phyloP scores from a whole-genome alignment of 2,797 vertebrate genomes.

The Hippocampus kuda region DNA sequence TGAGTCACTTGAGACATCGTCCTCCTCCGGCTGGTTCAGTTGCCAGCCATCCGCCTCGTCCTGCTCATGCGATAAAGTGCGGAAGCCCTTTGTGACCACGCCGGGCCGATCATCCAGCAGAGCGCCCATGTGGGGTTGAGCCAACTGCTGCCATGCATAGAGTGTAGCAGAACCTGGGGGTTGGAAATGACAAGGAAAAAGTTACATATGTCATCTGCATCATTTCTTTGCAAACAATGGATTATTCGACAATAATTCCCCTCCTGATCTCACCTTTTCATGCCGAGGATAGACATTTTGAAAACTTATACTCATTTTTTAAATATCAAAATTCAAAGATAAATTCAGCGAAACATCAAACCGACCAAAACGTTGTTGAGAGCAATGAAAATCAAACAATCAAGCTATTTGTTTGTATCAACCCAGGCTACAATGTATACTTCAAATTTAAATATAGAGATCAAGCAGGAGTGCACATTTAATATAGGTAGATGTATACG shows the following conservation, averaged over 20 bases:
- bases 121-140: conserved; percentile 91
- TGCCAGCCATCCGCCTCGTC: conserved; percentile 56
- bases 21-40: conserved; percentile 88
- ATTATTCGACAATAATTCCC: background rate
- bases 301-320: background rate
- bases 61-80: conserved; percentile 64
- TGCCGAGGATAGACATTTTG: background rate
- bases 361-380: background rate
- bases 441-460: background rate
- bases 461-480: background rate
- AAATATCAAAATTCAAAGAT: too few species aligned
- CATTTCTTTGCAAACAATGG: too few species aligned
- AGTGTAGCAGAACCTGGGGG: conserved; percentile 89
- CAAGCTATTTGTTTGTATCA: background rate
- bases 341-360: background rate
- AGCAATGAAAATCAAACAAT: background rate
- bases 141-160: conserved; percentile 97
- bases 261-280: background rate
- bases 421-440: background rate
- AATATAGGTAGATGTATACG: background rate
- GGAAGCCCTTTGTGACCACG: conserved; percentile 96
- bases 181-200: conserved; percentile 14
- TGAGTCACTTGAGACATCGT: conserved; percentile 78
- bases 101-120: conserved; percentile 89
- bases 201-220: conserved; percentile 10